Percentiles rank a stretch among this genome's conserved stretches.
These are phyloP conservation scores for Nerophis lumbriciformis DNA, from an alignment of 2,113 vertebrate genomes.

Conservation along the genomic window DNA sequence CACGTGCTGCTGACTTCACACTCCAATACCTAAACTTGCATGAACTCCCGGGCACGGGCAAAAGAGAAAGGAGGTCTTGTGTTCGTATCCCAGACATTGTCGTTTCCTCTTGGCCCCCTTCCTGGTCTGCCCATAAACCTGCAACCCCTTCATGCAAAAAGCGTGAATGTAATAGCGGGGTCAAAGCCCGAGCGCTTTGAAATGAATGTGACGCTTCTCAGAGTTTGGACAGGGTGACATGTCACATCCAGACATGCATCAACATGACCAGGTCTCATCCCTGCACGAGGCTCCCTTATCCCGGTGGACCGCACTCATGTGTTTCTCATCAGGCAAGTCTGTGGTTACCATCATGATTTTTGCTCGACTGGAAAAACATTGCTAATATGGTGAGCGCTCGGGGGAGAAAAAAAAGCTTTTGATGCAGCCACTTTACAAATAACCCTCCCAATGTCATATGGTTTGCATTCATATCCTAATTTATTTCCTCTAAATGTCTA, in stretches of 20 bases:
- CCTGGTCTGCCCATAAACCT: conserved; percentile 40
- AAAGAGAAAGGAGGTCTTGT: not conserved
- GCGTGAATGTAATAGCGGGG: conserved; percentile 19
- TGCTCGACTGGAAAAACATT: conserved; percentile 99
- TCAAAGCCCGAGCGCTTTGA: conserved; percentile 28
- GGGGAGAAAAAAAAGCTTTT: conserved; percentile 88
- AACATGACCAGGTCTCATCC: conserved; percentile 77
- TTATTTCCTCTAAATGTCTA: conserved; percentile 99
- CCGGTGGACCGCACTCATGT: conserved; percentile 79
- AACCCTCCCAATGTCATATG: conserved; percentile 94
- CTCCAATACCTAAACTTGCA: conserved; percentile 33
- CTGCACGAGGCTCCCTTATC: conserved; percentile 74
- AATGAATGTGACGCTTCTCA: conserved; percentile 30
- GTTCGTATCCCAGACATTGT: conserved; percentile 39
- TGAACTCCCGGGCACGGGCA: conserved; percentile 16
- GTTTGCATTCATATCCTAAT: conserved; percentile 98
- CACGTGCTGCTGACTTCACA: conserved; percentile 38
- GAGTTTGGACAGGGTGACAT: conserved; percentile 63
- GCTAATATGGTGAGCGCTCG: conserved; percentile 98
- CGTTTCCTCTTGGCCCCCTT: conserved; percentile 55
- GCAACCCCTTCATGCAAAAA: conserved; percentile 39
- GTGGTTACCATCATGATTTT: conserved; percentile 98
- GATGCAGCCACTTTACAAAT: conserved; percentile 98
- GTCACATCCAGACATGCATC: conserved; percentile 65
- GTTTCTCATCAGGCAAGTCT: conserved; percentile 98